Evolutionary conservation across 2,888 invertebrate genomes (phyloP), one percentile per base, ranked within the genome.

Genomic region (Orthosia incerta): DNA sequence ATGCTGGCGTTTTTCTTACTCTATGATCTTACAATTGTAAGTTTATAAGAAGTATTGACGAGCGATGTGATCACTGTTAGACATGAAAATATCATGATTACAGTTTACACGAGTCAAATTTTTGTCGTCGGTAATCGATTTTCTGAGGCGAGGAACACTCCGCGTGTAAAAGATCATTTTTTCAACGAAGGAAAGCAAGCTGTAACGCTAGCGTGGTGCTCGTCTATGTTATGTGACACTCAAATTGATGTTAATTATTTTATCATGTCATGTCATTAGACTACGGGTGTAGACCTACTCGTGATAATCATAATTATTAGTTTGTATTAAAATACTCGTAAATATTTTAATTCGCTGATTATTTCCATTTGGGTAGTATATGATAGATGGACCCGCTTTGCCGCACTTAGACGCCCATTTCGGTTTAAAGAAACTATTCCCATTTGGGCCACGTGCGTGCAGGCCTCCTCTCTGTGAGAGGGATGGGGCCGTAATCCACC

Each of bases 261-360:
- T 63, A 59, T 53, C 60, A 56, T 56, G 20, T 74, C 62, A 66
- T 66, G 75, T 75, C 55, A 66, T 23, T 70, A 66, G 57, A 55
- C 61, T 53, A 57, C 23, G 51, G 23, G 5, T 71, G 59, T 59
- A n/a, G 11, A 46, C 7, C 9, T 39, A 39, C 39, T n/a, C 23
- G 23, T 59, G n/a, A 46, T 23, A n/a, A 45, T 18, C 23, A 20
- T 46, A n/a, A n/a, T n/a, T n/a, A 61, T 61, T 20, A 31, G 15
- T 56, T 15, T 15, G 31, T 18, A 23, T 18, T 20, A 23, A 48
- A 16, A 57, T 7, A 51, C n/a, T 23, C 16, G 1, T 50, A 13
- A 57, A 50, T 16, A 5, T 13, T 18, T 0, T 9, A 4, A 31
- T 26, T 69, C 2, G 23, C 56, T 68, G 16, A 39, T 71, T 50